Evolutionary conservation across 2,113 vertebrate genomes (phyloP).

Genomic region (Ibidorhyncha struthersii): DNA sequence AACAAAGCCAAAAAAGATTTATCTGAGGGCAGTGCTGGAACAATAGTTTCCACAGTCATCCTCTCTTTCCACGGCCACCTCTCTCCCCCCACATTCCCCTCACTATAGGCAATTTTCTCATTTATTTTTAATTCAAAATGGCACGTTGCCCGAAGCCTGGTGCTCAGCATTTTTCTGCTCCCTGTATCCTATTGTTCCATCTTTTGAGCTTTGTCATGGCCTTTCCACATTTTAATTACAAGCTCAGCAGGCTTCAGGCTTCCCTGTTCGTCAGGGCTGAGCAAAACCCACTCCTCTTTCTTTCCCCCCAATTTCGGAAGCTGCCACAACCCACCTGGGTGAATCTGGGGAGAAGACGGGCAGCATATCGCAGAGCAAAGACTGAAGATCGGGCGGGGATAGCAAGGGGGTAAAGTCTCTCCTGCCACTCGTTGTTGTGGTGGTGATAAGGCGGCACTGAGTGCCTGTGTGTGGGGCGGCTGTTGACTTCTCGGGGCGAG

Average conservation of each 20-base stretch:
- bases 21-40: background rate
- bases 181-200: background rate
- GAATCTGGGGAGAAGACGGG: background rate
- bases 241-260: background rate
- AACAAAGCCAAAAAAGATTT: background rate
- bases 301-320: background rate
- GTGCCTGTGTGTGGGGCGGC: rapidly evolving
- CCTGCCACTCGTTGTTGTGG: background rate
- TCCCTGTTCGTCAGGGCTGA: background rate
- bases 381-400: background rate
- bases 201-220: background rate
- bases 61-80: background rate
- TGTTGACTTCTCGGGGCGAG: background rate
- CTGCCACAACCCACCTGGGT: background rate
- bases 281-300: background rate
- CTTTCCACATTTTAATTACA: constrained; percentile 2
- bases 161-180: constrained; percentile 28
- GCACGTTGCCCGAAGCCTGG: background rate
- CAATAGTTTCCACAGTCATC: background rate
- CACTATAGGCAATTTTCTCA: constrained; percentile 22
- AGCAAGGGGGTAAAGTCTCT: background rate
- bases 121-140: constrained; percentile 43
- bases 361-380: background rate
- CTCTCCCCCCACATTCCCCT: background rate
- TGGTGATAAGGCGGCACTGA: background rate